phyloP scores from a whole-genome alignment of 2,113 vertebrate genomes.

The Crocuta crocuta region DNA sequence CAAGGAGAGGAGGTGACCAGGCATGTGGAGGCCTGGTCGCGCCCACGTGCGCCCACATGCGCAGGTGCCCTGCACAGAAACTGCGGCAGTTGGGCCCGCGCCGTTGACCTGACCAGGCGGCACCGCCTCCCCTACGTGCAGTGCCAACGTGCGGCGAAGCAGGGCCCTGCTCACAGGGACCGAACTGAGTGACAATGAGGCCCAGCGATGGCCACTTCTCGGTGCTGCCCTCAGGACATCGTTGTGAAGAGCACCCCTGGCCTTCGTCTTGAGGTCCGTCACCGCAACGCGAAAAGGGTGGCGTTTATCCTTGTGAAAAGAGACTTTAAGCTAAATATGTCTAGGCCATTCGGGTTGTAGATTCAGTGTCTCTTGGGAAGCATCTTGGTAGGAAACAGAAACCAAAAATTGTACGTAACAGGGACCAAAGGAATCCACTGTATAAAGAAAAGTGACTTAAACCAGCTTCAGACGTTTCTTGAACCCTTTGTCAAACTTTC shows the following conservation, averaged over 20 bases:
- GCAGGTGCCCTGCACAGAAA: accelerated
- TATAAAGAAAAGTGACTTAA: background rate
- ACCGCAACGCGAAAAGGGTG: too few relatives aligned
- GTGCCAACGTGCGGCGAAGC: background rate
- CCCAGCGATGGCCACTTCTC: background rate
- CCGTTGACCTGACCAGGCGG: accelerated
- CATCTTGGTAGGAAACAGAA: background rate
- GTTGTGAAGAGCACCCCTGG: background rate
- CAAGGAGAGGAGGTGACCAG: accelerated
- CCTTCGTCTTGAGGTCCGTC: accelerated
- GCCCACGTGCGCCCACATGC: too few relatives aligned
- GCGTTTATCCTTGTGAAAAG: background rate
- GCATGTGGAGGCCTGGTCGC: accelerated
- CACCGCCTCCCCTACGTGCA: too few relatives aligned
- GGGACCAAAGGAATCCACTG: background rate
- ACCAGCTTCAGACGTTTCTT: background rate
- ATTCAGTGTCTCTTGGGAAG: background rate
- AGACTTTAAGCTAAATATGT: background rate
- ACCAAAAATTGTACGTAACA: background rate
- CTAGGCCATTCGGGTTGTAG: too few relatives aligned
- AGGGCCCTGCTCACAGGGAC: background rate
- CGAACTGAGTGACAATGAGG: background rate
- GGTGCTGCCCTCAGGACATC: background rate
- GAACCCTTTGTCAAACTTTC: background rate
- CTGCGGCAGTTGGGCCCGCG: accelerated